Evolutionary conservation across 2,113 vertebrate species (phyloP), one percentile per base, ranked within the genome.

Genomic region (Phocoena phocoena): DNA sequence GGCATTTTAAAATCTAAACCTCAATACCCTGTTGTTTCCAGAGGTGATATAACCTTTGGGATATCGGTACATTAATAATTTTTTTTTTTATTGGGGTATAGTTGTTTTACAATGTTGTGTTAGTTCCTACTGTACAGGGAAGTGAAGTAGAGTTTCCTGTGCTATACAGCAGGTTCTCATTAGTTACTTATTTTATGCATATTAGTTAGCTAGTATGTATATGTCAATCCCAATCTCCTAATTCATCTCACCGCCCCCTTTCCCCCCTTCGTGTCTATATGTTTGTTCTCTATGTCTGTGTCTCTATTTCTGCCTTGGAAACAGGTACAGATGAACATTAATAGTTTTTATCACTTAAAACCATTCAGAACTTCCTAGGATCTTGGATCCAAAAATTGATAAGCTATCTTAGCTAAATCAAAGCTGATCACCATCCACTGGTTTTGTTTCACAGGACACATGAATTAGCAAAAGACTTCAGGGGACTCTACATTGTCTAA

Each of bases 291-390:
- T 53, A 53, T 53, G 53, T 18, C 53, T 18, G 53, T 53, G 53
- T 53, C 53, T 53, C 53, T 53, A 53, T 53, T 53, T 53, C 53
- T 53, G 15, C 53, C 53, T 53, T 53, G 53, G 14, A 53, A 53
- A 53, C 53, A 53, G 53, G 15, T 53, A 53, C 53, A 53, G 15
- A 53, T 53, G 53, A 18, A 47, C 36, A 74, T 74, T 18, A 33
- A 28, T 73, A 18, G 58, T 55, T 85, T 85, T 96, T 84, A 62
- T 93, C 74, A 86, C 7, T 89, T 83, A 63, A 92, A 85, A 38
- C 31, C 25, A 55, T 31, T 50, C 8, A 23, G 25, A 67, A 60
- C 28, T 88, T 93, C 21, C 77, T 67, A 8, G 55, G 36, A 63
- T 47, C n/a, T 79, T 82, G 36, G 25, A 81, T 70, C n/a, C 31